A percentile compares a stretch with the other conserved stretches of the same genome.
phyloP scores from a whole-genome alignment of 2,797 vertebrate genomes.

The Streptopelia turtur region DNA sequence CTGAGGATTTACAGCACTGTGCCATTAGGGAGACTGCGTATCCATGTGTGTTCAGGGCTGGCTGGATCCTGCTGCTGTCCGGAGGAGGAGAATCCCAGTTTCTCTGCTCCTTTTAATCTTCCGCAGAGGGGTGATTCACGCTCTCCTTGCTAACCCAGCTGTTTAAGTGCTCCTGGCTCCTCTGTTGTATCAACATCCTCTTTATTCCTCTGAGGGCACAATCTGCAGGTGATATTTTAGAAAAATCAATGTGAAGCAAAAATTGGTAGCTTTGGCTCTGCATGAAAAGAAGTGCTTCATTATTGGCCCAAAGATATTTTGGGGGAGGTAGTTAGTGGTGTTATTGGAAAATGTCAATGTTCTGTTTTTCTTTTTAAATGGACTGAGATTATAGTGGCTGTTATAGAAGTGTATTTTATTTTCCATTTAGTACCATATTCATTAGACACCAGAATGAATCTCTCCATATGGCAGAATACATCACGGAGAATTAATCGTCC shows the following conservation, averaged over 20 bases:
- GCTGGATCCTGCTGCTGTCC: neutral
- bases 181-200: neutral
- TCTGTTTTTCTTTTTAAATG: neutral
- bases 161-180: neutral
- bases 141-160: neutral
- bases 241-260: neutral
- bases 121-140: accelerated
- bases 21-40: neutral
- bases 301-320: neutral
- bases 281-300: neutral
- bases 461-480: neutral
- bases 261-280: neutral
- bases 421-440: neutral
- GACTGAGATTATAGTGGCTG: neutral
- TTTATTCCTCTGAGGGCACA: neutral
- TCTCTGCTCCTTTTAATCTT: neutral
- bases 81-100: neutral
- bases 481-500: neutral
- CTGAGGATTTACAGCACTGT: neutral
- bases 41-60: neutral
- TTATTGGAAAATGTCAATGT: neutral
- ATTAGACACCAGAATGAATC: neutral
- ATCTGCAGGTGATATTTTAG: neutral
- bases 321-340: neutral
- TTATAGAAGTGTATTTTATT: neutral